These are phyloP conservation scores for Atta texana DNA, from an alignment of 1,140 invertebrate genomes.

Conservation along the genomic window DNA sequence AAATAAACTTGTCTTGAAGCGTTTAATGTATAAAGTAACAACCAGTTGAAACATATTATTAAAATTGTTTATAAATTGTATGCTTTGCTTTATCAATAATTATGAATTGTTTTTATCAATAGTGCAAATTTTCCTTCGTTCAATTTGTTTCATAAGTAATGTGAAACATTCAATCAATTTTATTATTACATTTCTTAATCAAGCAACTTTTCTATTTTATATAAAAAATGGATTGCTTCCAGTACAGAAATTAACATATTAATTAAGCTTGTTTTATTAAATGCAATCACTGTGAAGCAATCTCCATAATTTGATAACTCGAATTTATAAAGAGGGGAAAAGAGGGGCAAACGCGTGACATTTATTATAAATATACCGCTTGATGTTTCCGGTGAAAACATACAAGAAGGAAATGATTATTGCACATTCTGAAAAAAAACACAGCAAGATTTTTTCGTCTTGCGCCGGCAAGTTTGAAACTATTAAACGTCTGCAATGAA, in stretches of 20 bases:
- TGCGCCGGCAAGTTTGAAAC: conserved; percentile 41
- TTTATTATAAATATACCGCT: conserved; percentile 57
- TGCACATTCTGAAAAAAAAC: not conserved
- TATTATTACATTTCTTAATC: conserved; percentile 5
- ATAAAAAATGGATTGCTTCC: not conserved
- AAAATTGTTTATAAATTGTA: not conserved
- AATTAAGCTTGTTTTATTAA: conserved; percentile 15
- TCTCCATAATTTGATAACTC: conserved; percentile 25
- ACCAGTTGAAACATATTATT: not conserved
- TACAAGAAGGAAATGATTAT: conserved; percentile 24
- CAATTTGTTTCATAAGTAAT: not conserved
- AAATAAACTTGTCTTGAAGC: not conserved
- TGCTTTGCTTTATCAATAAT: too few relatives aligned
- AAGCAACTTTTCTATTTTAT: not conserved
- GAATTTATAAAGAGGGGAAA: not conserved
- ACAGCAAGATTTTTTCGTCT: conserved; percentile 30
- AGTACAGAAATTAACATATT: conserved; percentile 27
- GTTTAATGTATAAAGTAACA: not conserved
- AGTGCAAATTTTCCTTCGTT: not conserved
- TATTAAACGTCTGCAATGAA: conserved; percentile 31
- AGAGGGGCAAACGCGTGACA: not conserved
- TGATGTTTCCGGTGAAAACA: conserved; percentile 70
- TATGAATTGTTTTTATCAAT: not conserved
- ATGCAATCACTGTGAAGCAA: conserved; percentile 17
- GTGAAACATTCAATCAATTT: conserved; percentile 2